Evolutionary conservation across 2,797 vertebrate species (phyloP).

Genomic region (Acanthis flammea): DNA sequence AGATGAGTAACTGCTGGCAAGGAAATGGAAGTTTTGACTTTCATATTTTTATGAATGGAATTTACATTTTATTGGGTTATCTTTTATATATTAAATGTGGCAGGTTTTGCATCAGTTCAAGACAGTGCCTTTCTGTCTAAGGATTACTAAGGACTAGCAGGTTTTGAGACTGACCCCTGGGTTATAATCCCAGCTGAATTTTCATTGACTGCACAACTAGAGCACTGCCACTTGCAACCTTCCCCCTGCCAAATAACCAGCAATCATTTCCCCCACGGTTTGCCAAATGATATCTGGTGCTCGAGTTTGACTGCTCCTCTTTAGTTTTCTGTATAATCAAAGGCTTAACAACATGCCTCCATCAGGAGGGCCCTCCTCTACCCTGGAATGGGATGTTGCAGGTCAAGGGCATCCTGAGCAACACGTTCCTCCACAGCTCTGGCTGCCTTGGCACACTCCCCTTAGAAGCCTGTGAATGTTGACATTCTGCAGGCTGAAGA

Average conservation of each 20-base stretch:
- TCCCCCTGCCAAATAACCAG: not conserved
- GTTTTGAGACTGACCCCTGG: not conserved
- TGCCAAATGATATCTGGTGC: not conserved
- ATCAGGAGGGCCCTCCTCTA: not conserved
- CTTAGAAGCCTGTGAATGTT: not conserved
- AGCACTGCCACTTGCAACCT: not conserved
- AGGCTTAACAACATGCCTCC: not conserved
- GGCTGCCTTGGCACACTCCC: not conserved
- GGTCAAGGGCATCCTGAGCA: not conserved
- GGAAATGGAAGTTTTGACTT: not conserved
- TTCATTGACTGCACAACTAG: not conserved
- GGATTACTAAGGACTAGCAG: not conserved
- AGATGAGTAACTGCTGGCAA: not conserved
- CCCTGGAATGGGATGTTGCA: not conserved
- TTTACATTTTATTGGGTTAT: not conserved
- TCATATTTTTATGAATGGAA: not conserved
- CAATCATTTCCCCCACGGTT: not conserved
- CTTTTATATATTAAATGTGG: not conserved
- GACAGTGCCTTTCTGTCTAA: not conserved
- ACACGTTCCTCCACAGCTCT: not conserved
- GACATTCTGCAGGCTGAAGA: not conserved
- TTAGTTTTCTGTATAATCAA: not conserved
- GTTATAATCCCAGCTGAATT: not conserved
- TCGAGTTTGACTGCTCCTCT: not conserved
- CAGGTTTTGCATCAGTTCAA: not conserved